A percentile compares a stretch with the other conserved stretches of the same genome.
These are phyloP conservation scores for Gastrophysa polygoni DNA, from an alignment of 2,888 invertebrate genomes.

Conservation along the genomic window DNA sequence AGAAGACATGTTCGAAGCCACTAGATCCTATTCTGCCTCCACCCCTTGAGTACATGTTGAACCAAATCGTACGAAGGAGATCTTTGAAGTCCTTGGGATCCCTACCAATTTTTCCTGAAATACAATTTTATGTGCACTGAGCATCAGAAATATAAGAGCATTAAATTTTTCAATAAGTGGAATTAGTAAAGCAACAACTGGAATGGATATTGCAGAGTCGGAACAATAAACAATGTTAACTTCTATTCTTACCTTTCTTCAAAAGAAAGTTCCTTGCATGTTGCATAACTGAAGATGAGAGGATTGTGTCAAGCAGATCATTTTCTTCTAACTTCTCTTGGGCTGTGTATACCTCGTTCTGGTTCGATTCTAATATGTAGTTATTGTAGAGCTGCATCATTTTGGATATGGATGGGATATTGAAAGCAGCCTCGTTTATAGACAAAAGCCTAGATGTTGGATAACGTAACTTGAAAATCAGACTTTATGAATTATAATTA, in stretches of 20 bases:
- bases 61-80: slow-evolving; percentile 77
- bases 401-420: slow-evolving; percentile 75
- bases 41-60: slow-evolving; percentile 81
- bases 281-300: slow-evolving; percentile 78
- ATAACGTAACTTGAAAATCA: background rate
- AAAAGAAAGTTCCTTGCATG: slow-evolving; percentile 70
- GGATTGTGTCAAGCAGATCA: slow-evolving; percentile 76
- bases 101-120: slow-evolving; percentile 65
- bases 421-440: slow-evolving; percentile 67
- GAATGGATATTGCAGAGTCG: no score
- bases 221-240: no score
- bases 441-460: slow-evolving; percentile 66
- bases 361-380: slow-evolving; percentile 75
- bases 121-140: background rate
- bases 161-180: no score
- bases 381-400: slow-evolving; percentile 81
- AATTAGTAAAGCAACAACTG: no score
- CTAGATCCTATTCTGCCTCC: slow-evolving; percentile 82
- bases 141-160: background rate
- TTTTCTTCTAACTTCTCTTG: slow-evolving; percentile 80
- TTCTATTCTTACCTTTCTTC: slow-evolving; percentile 60
- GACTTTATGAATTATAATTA: background rate
- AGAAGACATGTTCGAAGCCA: slow-evolving; percentile 92
- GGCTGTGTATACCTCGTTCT: slow-evolving; percentile 78
- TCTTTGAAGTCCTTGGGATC: slow-evolving; percentile 75